These are phyloP conservation scores for Beris morrisii DNA, from an alignment of 2,888 invertebrate genomes.

Conservation along the genomic window DNA sequence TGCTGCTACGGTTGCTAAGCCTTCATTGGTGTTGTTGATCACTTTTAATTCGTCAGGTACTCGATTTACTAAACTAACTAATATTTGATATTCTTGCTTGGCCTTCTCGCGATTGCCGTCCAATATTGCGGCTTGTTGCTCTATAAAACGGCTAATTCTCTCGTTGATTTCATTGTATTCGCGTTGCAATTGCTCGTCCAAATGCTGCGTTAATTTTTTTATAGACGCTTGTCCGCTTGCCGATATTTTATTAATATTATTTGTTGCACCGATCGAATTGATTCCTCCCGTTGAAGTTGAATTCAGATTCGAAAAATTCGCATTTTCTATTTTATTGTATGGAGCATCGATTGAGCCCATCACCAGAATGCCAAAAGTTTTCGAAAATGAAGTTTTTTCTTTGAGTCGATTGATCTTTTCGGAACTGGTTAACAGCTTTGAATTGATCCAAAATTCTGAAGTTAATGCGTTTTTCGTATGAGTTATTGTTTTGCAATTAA, in stretches of 20 bases:
- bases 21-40: conserved; percentile 40
- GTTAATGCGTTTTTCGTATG: conserved; percentile 45
- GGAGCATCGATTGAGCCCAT: conserved; percentile 49
- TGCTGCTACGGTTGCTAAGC: conserved; percentile 6
- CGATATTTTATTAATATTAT: conserved; percentile 39
- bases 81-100: conserved; percentile 70
- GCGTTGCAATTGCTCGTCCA: conserved; percentile 68
- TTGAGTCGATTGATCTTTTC: conserved; percentile 65
- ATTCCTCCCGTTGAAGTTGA: no score
- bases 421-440: conserved; percentile 56
- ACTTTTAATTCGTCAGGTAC: conserved; percentile 48
- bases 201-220: conserved; percentile 59
- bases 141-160: conserved; percentile 72
- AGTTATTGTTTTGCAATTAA: conserved; percentile 51
- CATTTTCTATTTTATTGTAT: conserved; percentile 23
- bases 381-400: conserved; percentile 68
- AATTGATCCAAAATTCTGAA: conserved; percentile 47
- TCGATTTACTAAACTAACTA: conserved; percentile 59
- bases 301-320: not conserved
- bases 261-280: not conserved
- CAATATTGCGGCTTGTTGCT: conserved; percentile 73
- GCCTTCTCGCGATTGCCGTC: conserved; percentile 73
- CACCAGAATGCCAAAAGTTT: conserved; percentile 71
- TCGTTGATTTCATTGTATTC: conserved; percentile 74
- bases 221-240: conserved; percentile 45